Evolutionary conservation across 2,113 vertebrate genomes (phyloP), one percentile per base, ranked within the genome.

Genomic region (Blennius ocellaris): DNA sequence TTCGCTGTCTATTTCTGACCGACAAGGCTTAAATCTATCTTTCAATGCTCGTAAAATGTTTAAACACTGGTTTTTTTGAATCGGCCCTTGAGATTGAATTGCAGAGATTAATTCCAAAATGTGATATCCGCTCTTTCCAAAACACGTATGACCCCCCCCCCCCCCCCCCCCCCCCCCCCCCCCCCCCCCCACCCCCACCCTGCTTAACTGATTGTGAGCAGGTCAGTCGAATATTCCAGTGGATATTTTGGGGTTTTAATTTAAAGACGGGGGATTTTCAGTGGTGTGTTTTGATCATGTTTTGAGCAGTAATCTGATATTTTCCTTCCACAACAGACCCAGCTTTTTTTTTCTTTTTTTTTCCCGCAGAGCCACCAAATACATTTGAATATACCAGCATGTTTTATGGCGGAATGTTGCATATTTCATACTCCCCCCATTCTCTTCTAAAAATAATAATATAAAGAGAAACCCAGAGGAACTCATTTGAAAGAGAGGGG

Each of bases 401-500:
- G 70, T 45, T 54, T 45, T 69, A 47, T 41, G 30, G 57, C 72
- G 73, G 60, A 76, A 73, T 73, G 7, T 48, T 82, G 57, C 63
- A 64, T 77, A 59, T 72, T 82, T 66, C 49, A 76, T 76, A 51
- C 78, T 4, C 21, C 21, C 21, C 21, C 21, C 21, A 2, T 58
- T 68, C 17, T 73, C 30, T 12, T 73, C 55, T 66, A 65, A 71
- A 76, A 79, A 77, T 74, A 72, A 77, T 36, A 51, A 37, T 15
- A 47, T 56, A 15, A 56, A 71, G 74, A 62, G 48, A 73, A 84
- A 84, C 57, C 78, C 67, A 80, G 66, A 65, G 75, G 81, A 83
- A 84, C 63, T 82, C 49, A 84, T 85, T 85, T 65, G 50, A 84
- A 76, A 79, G 30, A 87, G 79, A 71, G 63, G 55, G 75, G 82